Percentiles rank a stretch among this genome's conserved stretches.
These are phyloP conservation scores for Sphaerophoria taeniata DNA, from an alignment of 2,888 invertebrate species.

Conservation along the genomic window DNA sequence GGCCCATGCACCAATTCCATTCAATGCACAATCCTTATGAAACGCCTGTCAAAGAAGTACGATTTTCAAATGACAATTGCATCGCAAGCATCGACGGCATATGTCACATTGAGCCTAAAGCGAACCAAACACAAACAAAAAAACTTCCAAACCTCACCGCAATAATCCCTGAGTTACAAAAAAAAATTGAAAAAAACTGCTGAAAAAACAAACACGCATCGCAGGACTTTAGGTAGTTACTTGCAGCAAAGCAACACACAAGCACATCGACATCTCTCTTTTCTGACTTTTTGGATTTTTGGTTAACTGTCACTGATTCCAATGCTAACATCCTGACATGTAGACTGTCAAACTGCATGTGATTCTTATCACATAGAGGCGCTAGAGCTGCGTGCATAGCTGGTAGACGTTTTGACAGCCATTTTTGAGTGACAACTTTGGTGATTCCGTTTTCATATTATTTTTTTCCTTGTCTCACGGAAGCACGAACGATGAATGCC, in stretches of 20 bases:
- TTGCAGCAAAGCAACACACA: conserved; percentile 53
- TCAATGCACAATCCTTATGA: conserved; percentile 12
- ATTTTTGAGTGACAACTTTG: conserved; percentile 62
- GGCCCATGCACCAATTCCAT: background rate
- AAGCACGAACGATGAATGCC: background rate
- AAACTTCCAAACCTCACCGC: conserved; percentile 55
- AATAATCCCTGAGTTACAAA: conserved; percentile 37
- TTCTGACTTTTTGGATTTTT: conserved; percentile 31
- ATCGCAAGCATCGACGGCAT: conserved; percentile 70
- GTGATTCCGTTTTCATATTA: conserved; percentile 18
- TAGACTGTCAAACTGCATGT: conserved; percentile 66
- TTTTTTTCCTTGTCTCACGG: background rate
- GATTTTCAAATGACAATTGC: conserved; percentile 73
- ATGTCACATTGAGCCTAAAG: conserved; percentile 69
- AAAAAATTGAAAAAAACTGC: conserved; percentile 35
- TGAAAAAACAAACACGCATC: conserved; percentile 57
- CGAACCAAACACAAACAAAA: conserved; percentile 33
- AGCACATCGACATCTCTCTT: conserved; percentile 14
- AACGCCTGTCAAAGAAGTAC: conserved; percentile 66
- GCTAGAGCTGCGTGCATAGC: background rate
- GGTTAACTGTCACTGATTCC: conserved; percentile 47
- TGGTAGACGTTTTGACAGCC: conserved; percentile 64
- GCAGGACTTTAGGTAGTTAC: conserved; percentile 30
- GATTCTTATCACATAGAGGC: conserved; percentile 63
- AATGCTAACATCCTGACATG: conserved; percentile 68